Conservation (phyloP, 2,113 vertebrate species). For the Thermophis baileyi region DNA sequence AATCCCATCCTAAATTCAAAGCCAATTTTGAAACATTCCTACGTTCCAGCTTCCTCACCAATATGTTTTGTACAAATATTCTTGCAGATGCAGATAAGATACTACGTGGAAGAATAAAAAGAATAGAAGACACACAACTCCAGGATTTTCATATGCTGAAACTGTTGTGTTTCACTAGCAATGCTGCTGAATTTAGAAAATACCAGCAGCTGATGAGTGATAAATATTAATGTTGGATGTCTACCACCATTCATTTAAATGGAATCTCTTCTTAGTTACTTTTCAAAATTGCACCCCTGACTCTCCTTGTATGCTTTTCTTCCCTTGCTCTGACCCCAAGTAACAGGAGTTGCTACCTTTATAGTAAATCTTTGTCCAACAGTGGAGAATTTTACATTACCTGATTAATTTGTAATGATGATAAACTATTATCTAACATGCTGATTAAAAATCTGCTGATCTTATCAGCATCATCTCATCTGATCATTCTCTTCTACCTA, state of each 20-base stretch:
- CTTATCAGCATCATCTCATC: neutral
- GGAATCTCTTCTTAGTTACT: neutral
- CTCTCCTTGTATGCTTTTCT: neutral
- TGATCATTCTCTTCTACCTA: neutral
- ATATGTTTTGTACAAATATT: neutral
- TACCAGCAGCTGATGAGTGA: neutral
- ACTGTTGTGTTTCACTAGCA: neutral
- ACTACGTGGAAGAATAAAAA: neutral
- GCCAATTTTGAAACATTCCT: neutral
- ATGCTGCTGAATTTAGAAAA: neutral
- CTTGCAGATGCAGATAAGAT: neutral
- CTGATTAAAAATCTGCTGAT: conserved; percentile 11
- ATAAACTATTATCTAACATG: neutral
- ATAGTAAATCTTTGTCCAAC: neutral
- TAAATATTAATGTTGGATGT: neutral
- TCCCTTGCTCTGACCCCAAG: neutral
- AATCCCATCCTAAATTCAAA: neutral
- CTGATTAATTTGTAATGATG: neutral
- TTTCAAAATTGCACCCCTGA: neutral
- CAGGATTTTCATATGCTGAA: neutral
- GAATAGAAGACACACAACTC: neutral
- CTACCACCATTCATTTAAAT: neutral
- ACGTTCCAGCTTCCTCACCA: neutral
- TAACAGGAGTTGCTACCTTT: neutral
- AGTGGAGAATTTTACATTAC: neutral